Percentiles rank a stretch among this genome's conserved stretches.
These are phyloP conservation scores for Potorous gilbertii DNA, from an alignment of 2,797 vertebrate genomes.

Conservation along the genomic window DNA sequence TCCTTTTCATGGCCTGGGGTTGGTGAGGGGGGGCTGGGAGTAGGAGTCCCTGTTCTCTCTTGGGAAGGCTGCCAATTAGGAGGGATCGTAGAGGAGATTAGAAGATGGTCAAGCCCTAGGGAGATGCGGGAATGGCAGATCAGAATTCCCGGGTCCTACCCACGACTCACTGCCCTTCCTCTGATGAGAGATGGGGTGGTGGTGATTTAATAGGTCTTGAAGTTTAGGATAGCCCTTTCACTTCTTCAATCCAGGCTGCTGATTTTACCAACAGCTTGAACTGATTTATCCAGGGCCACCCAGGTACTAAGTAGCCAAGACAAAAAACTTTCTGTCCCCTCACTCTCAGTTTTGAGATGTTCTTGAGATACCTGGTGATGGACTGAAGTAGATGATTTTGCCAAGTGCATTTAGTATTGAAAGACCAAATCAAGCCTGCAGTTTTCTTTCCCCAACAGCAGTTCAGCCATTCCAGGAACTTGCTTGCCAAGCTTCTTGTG, in stretches of 20 bases:
- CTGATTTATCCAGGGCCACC: neutral
- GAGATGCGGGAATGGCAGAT: neutral
- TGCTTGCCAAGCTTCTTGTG: neutral
- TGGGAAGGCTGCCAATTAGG: neutral
- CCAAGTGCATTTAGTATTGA: neutral
- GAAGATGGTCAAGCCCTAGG: neutral
- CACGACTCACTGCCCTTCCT: neutral
- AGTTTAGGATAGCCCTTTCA: neutral
- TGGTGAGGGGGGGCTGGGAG: neutral
- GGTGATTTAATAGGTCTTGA: neutral
- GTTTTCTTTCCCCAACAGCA: neutral
- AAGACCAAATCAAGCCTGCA: neutral
- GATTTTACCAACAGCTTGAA: neutral
- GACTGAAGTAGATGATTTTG: neutral
- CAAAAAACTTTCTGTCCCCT: neutral
- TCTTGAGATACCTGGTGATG: neutral
- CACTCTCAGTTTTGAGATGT: neutral
- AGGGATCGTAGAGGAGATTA: neutral
- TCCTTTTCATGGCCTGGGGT: neutral
- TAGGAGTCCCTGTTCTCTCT: neutral
- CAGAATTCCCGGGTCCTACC: neutral
- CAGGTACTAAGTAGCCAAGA: too few species aligned
- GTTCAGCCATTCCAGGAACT: neutral
- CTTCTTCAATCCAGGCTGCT: neutral
- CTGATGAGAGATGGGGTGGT: neutral